Evolutionary conservation across 2,888 invertebrate species (phyloP).

Genomic region (Toxonevra muliebris): DNA sequence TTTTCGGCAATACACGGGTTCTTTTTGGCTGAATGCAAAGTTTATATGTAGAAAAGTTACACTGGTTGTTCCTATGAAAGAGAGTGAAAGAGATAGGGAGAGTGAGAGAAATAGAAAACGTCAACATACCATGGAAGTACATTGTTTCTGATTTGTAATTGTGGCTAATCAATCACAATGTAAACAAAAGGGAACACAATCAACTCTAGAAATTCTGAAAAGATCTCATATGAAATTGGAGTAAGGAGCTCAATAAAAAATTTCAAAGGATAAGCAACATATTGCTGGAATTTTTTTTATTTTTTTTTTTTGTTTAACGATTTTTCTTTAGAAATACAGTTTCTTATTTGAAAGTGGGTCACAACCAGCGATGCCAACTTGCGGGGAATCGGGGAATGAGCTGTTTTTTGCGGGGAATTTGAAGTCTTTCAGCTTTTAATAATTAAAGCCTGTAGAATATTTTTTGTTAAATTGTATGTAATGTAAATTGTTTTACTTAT

Average conservation of each 20-base stretch:
- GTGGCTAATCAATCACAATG: conserved; percentile 17
- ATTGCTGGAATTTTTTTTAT: neutral
- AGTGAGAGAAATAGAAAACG: neutral
- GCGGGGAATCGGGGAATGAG: too few relatives aligned
- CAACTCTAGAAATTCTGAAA: neutral
- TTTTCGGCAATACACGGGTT: too few relatives aligned
- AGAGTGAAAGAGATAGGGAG: neutral
- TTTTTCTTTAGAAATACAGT: neutral
- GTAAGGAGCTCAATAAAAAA: neutral
- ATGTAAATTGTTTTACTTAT: too few relatives aligned
- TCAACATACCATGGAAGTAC: neutral
- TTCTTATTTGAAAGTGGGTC: too few relatives aligned
- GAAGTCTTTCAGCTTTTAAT: too few relatives aligned
- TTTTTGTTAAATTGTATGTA: too few relatives aligned
- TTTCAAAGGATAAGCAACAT: conserved; percentile 32
- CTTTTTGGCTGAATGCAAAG: too few relatives aligned
- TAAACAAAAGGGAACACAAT: neutral
- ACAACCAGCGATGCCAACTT: too few relatives aligned
- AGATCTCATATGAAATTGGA: too few relatives aligned
- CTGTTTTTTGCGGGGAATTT: too few relatives aligned
- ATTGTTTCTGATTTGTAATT: conserved; percentile 16
- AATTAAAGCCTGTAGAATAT: too few relatives aligned
- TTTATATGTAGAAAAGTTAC: too few relatives aligned
- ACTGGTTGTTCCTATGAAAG: neutral
- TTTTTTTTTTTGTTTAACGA: neutral